A percentile compares a stretch with the other conserved stretches of the same genome.
Conservation (phyloP, 2,797 vertebrate species). For the Enoplosus armatus region DNA sequence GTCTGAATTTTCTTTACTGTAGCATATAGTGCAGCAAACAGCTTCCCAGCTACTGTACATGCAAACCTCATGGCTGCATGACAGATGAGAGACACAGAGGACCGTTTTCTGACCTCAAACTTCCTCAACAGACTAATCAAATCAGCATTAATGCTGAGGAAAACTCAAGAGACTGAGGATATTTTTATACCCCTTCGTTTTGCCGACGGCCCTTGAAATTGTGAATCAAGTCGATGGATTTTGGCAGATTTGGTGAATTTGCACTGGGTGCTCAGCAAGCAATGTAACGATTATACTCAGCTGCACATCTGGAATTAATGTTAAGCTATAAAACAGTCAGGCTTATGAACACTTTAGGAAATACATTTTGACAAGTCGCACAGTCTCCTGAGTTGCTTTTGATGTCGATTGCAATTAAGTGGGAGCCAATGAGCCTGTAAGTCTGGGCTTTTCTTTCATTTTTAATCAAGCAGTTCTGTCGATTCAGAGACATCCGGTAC, state of each 20-base stretch:
- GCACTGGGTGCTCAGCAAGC: neutral
- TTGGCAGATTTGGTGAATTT: conserved; percentile 20
- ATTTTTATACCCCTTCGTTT: neutral
- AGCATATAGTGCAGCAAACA: neutral
- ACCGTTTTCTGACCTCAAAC: conserved; percentile 3
- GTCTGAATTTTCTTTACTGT: neutral
- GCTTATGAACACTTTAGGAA: conserved; percentile 29
- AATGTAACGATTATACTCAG: conserved; percentile 11
- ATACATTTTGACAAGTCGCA: conserved; percentile 10
- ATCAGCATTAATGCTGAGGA: neutral
- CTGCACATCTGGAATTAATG: conserved; percentile 30
- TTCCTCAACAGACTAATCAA: conserved; percentile 15
- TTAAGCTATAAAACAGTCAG: conserved; percentile 18
- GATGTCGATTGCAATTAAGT: conserved; percentile 28
- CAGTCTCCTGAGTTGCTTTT: conserved; percentile 25
- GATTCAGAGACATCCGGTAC: conserved; percentile 17
- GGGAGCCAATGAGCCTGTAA: conserved; percentile 23
- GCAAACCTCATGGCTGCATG: neutral
- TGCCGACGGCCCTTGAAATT: conserved; percentile 13
- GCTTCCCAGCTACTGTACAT: neutral
- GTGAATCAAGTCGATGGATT: conserved; percentile 29
- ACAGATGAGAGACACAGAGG: neutral
- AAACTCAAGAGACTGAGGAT: conserved; percentile 2
- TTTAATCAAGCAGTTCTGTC: conserved; percentile 26
- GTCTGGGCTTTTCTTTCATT: conserved; percentile 13